Conservation (phyloP, 2,113 vertebrate species). For the Equus quagga region DNA sequence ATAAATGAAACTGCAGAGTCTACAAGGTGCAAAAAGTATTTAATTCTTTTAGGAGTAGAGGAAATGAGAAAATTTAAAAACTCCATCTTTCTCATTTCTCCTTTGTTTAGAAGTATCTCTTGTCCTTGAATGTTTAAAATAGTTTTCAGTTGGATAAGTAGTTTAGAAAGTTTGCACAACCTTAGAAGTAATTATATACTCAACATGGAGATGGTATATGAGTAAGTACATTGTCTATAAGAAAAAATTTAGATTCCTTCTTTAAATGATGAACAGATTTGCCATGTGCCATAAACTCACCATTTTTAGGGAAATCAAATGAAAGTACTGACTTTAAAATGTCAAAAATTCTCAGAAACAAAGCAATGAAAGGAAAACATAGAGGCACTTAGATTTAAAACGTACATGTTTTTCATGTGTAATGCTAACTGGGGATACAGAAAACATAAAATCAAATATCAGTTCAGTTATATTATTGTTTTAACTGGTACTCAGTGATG, state of each 20-base stretch:
- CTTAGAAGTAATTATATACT: conserved; percentile 43
- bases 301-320: conserved; percentile 33
- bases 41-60: conserved; percentile 21
- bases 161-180: conserved; percentile 60
- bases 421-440: neutral
- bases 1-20: conserved; percentile 55
- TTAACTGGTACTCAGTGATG: neutral
- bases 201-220: neutral
- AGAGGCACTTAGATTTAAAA: conserved; percentile 62
- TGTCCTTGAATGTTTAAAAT: conserved; percentile 26
- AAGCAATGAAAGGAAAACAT: conserved; percentile 30
- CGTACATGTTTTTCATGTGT: conserved; percentile 7
- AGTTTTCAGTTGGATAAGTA: neutral
- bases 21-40: conserved; percentile 40
- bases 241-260: neutral
- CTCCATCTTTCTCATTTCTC: conserved; percentile 16
- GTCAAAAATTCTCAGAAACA: conserved; percentile 45
- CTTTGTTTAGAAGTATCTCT: conserved; percentile 51
- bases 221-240: neutral
- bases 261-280: conserved; percentile 56
- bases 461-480: conserved; percentile 38
- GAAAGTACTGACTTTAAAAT: conserved; percentile 3
- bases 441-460: conserved; percentile 61
- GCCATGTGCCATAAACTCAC: neutral
- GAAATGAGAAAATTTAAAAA: conserved; percentile 15